Base-by-base conservation (phyloP, 2,888 invertebrate genomes). In the Cistogaster globosa region DNA sequence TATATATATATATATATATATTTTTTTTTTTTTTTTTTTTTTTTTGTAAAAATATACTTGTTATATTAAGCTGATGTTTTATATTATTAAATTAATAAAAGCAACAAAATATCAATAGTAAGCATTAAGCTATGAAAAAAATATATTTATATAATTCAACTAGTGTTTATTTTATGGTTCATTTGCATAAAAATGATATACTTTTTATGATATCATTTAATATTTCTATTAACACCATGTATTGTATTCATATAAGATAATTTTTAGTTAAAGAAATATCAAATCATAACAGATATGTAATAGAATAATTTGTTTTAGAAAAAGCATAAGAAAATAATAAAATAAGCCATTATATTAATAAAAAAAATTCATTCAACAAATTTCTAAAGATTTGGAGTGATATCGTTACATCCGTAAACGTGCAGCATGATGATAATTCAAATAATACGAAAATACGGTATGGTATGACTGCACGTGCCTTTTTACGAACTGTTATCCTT, bases 131-230 rank as follows among this genome's bases (percentile, higher is more conserved):
- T 6, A 36, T 18, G 11, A 75, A 38, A 58, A 42, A 51, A 20
- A 45, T 20, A 58, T 53, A 69, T 67, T 2, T 0, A 53, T 45
- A 0, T 12, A 57, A 69, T 65, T 51, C 60, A 74, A 69, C 72
- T 58, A 84, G 77, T 81, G 74, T 69, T 74, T 62, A 77, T 72
- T 81, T 84, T 77, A 84, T 77, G 81, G 77, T 77, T 81, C 80
- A 84, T 84, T 81, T 84, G 76, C 72, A 81, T 77, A 69, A 68
- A 77, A 51, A 77, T 84, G 81, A 63, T 76, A 45, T 72, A 74
- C 20, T 55, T 16, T 26, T 18, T 69, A 45, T 77, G 22, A 78
- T 77, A 53, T 69, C 48, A 62, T 71, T 71, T 71, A 55, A 63
- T 63, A 55, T 71, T 71, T 22, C 26, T 22, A 67, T 67, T 58